Conservation (phyloP, 2,113 vertebrate genomes). For the Callipepla squamata region DNA sequence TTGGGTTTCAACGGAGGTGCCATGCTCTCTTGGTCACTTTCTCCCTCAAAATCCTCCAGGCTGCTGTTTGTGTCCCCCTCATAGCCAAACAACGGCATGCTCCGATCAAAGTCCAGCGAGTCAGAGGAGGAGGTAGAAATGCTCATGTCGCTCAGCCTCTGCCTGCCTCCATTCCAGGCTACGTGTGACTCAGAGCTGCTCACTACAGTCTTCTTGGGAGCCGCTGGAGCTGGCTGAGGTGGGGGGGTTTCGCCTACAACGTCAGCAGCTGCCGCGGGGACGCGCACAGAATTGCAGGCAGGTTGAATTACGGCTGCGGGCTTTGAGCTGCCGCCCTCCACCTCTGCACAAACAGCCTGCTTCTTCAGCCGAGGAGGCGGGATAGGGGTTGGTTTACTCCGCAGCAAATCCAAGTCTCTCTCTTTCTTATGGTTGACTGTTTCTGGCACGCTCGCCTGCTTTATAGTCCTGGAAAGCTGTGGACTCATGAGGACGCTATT, state of each 20-base stretch:
- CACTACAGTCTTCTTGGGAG: conserved; percentile 44
- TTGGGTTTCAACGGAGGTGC: conserved; percentile 84
- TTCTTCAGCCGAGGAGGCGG: conserved; percentile 84
- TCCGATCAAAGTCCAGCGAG: conserved; percentile 87
- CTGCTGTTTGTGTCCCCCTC: conserved; percentile 87
- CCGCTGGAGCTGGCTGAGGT: conserved; percentile 18
- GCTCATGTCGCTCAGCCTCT: conserved; percentile 92
- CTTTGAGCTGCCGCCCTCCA: conserved; percentile 61
- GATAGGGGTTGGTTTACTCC: conserved; percentile 75
- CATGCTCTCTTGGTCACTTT: conserved; percentile 89
- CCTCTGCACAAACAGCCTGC: conserved; percentile 78
- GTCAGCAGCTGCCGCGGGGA: conserved; percentile 76
- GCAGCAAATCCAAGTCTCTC: conserved; percentile 70
- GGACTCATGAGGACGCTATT: conserved; percentile 77
- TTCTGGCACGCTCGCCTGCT: conserved; percentile 82
- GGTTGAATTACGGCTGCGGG: background rate
- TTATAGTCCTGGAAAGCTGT: conserved; percentile 75
- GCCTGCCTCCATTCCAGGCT: conserved; percentile 74
- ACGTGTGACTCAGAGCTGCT: conserved; percentile 69
- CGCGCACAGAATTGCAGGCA: background rate
- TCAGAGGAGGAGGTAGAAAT: conserved; percentile 94
- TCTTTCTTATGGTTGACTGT: conserved; percentile 74
- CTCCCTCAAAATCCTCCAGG: conserved; percentile 89
- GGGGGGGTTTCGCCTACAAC: conserved; percentile 72
- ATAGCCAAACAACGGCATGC: conserved; percentile 81